Evolutionary conservation across 1,140 invertebrate genomes (phyloP).

Genomic region (Steinernema khuongi): DNA sequence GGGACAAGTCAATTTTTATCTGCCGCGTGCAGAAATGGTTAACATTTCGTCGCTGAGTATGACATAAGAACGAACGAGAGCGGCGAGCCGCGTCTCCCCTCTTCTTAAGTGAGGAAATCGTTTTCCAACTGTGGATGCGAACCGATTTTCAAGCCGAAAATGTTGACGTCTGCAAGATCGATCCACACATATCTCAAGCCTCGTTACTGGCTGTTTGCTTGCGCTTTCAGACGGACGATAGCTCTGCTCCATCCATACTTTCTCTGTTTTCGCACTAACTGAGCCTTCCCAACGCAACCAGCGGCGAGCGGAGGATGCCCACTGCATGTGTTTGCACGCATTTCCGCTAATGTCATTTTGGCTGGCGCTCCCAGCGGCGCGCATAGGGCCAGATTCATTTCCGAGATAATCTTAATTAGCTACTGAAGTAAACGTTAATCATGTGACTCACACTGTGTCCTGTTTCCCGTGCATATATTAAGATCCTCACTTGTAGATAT

Average conservation of each 20-base stretch:
- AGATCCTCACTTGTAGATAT: too few relatives aligned
- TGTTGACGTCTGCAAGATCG: slow-evolving; percentile 13
- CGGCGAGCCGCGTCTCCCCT: background rate
- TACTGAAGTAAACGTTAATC: background rate
- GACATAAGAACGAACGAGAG: background rate
- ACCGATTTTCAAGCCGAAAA: background rate
- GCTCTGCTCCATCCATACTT: slow-evolving; percentile 7
- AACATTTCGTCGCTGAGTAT: slow-evolving; percentile 12
- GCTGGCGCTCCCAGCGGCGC: background rate
- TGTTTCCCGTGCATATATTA: background rate
- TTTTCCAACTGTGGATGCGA: slow-evolving; percentile 12
- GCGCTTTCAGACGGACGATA: background rate
- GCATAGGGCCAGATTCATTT: background rate
- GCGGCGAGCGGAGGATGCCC: background rate
- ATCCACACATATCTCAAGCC: slow-evolving; percentile 6
- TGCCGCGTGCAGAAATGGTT: slow-evolving; percentile 12
- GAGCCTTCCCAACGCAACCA: background rate
- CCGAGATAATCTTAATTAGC: slow-evolving; percentile 11
- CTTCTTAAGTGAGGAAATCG: background rate
- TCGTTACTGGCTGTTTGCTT: background rate
- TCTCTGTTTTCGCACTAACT: slow-evolving; percentile 9
- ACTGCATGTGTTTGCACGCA: background rate
- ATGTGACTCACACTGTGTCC: background rate
- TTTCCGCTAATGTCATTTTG: background rate
- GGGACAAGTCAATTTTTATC: background rate